These are phyloP conservation scores for Eretmochelys imbricata DNA, from an alignment of 2,113 vertebrate genomes.

Conservation along the genomic window DNA sequence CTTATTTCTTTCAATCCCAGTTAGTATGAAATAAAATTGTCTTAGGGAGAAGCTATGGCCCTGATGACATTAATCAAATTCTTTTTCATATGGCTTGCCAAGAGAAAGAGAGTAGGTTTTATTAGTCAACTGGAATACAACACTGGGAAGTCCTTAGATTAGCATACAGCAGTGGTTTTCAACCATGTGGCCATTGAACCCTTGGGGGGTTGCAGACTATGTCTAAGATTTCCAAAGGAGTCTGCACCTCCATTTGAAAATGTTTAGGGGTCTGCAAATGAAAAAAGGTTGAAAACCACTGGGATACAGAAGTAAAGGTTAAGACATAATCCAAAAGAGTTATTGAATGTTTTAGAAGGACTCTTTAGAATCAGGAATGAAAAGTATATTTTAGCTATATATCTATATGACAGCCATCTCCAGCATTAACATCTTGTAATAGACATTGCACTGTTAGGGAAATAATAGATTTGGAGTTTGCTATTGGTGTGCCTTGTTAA, in stretches of 20 bases:
- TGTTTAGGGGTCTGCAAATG: too few relatives aligned
- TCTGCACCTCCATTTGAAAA: too few relatives aligned
- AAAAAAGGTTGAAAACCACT: too few relatives aligned
- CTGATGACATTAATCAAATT: background rate
- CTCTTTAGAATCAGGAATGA: background rate
- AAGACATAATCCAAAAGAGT: background rate
- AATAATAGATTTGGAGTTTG: background rate
- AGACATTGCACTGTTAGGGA: background rate
- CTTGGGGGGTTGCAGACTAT: too few relatives aligned
- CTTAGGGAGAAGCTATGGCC: background rate
- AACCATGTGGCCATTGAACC: too few relatives aligned
- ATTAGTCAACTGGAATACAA: background rate
- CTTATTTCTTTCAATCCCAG: background rate
- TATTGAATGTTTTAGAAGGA: background rate
- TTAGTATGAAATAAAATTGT: background rate
- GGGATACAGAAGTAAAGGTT: background rate
- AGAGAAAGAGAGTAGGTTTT: background rate
- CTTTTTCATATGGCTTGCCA: background rate
- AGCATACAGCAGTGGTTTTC: background rate
- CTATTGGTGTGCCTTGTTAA: background rate
- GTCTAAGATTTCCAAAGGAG: too few relatives aligned
- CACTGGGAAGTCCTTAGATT: background rate
- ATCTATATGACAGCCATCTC: background rate
- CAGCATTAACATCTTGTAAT: background rate
- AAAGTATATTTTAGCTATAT: background rate